A percentile compares a stretch with the other conserved stretches of the same genome.
phyloP scores from a whole-genome alignment of 1,140 invertebrate species.

The Sweltsa coloradensis region DNA sequence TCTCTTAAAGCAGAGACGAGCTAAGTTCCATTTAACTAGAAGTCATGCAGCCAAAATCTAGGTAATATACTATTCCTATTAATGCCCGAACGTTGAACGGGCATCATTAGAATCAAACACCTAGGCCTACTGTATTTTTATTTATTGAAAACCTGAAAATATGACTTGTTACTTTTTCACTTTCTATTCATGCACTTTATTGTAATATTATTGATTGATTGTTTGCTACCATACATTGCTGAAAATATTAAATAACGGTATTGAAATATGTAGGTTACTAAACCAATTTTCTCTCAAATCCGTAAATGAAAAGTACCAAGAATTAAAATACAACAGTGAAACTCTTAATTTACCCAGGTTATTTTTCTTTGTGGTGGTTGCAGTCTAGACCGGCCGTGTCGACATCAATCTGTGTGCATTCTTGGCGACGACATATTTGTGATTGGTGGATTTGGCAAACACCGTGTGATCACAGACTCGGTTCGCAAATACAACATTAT shows the following conservation, averaged over 20 bases:
- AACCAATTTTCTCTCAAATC: not conserved
- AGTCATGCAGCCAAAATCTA: too few species aligned
- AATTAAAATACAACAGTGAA: too few species aligned
- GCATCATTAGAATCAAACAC: too few species aligned
- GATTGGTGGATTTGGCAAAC: conserved; percentile 24
- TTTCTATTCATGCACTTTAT: not conserved
- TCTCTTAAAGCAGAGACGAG: too few species aligned
- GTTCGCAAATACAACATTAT: conserved; percentile 20
- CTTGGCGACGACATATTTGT: conserved; percentile 21
- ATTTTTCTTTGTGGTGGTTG: not conserved
- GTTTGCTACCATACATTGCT: not conserved
- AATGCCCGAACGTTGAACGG: too few species aligned
- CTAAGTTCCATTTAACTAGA: too few species aligned
- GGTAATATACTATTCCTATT: too few species aligned
- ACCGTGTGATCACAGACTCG: conserved; percentile 19
- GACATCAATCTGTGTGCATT: conserved; percentile 21
- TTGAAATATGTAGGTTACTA: conserved; percentile 1
- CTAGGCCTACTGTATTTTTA: too few species aligned
- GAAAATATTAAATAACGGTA: not conserved
- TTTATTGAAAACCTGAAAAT: too few species aligned
- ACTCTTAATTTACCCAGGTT: not conserved
- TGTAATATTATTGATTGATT: not conserved
- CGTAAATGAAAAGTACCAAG: too few species aligned
- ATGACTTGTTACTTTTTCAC: too few species aligned
- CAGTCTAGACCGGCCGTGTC: conserved; percentile 17